A percentile compares a stretch with the other conserved stretches of the same genome.
phyloP scores from a whole-genome alignment of 2,113 vertebrate species.

The Grammomys surdaster region DNA sequence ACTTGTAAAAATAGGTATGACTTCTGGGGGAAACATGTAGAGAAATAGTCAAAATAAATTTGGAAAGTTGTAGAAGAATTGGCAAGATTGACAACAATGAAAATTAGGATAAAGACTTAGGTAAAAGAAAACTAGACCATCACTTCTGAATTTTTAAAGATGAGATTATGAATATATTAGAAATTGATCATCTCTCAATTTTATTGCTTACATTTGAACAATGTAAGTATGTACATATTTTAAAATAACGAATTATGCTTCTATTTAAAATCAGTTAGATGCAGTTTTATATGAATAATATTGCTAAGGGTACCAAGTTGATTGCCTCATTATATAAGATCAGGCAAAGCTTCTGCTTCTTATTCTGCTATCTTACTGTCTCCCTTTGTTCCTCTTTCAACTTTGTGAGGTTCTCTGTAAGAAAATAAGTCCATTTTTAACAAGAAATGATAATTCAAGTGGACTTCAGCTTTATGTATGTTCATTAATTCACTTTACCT shows the following conservation, averaged over 20 bases:
- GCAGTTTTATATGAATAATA: conserved; percentile 20
- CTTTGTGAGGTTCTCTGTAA: neutral
- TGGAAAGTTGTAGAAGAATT: neutral
- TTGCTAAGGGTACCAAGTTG: neutral
- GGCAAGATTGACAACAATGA: neutral
- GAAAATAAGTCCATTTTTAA: neutral
- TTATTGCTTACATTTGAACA: neutral
- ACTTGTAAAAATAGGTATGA: conserved; percentile 32
- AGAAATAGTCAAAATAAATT: conserved; percentile 24
- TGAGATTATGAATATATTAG: neutral
- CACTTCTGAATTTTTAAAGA: neutral
- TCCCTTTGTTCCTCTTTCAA: neutral
- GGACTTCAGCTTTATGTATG: conserved; percentile 13
- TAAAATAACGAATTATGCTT: neutral
- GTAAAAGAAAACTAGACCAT: conserved; percentile 4
- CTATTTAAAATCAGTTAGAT: conserved; percentile 43
- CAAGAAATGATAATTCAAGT: neutral
- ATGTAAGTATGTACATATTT: neutral
- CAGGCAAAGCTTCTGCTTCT: neutral
- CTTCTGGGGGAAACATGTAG: neutral
- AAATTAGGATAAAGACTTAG: neutral
- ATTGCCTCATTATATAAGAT: neutral
- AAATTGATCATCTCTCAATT: neutral
- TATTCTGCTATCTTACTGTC: neutral
- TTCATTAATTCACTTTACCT: conserved; percentile 89